Conservation (phyloP, 2,888 invertebrate species). For the Smittia sp. region DNA sequence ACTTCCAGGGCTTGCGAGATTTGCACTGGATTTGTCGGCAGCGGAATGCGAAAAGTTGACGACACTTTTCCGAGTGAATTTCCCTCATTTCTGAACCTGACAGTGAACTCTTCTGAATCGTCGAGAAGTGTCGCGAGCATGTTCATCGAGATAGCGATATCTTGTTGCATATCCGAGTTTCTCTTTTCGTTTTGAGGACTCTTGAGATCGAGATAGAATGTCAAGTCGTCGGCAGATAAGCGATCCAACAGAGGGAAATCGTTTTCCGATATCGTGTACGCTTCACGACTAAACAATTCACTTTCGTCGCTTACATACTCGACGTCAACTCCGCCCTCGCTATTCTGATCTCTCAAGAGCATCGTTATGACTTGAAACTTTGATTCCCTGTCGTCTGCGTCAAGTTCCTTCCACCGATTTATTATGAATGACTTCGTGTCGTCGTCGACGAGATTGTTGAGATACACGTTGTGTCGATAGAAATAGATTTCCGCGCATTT, state of each 20-base stretch:
- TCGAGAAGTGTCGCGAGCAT: background rate
- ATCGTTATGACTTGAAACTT: conserved; percentile 13
- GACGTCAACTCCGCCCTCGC: background rate
- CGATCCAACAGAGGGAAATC: background rate
- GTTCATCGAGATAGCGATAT: background rate
- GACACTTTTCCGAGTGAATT: background rate
- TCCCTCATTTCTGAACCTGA: background rate
- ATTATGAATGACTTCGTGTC: background rate
- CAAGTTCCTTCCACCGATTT: background rate
- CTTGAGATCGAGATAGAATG: background rate
- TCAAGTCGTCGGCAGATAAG: background rate
- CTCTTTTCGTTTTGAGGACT: background rate
- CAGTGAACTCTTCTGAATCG: background rate
- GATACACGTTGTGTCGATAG: background rate
- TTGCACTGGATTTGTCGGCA: background rate
- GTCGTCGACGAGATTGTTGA: background rate
- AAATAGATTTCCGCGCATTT: conserved; percentile 31
- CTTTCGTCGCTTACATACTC: background rate
- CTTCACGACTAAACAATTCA: background rate
- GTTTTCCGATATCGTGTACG: background rate
- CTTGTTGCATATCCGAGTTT: background rate
- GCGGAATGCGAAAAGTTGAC: background rate
- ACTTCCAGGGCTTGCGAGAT: background rate
- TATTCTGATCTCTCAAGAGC: background rate
- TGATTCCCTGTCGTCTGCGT: background rate